Evolutionary conservation across 2,888 invertebrate species (phyloP).

Genomic region (Plagodis pulveraria): DNA sequence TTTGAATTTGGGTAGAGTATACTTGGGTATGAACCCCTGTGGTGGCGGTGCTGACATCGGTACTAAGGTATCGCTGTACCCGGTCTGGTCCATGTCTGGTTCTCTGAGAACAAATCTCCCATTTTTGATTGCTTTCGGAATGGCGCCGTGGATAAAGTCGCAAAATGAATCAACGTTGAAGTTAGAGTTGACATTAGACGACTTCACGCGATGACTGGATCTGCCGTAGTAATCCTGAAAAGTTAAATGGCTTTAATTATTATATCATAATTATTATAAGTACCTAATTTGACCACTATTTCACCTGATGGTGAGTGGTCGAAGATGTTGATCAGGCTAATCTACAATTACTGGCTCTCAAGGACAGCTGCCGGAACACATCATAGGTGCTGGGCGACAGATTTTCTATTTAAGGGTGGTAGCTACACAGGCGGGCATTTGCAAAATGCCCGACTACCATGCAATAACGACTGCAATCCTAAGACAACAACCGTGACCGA

Average conservation of each 20-base stretch:
- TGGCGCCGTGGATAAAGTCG: slow-evolving; percentile 64
- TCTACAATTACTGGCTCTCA: too few relatives aligned
- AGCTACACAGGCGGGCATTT: too few relatives aligned
- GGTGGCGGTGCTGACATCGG: slow-evolving; percentile 65
- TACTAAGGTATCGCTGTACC: slow-evolving; percentile 57
- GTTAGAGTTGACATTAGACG: slow-evolving; percentile 35
- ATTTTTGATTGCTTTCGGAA: slow-evolving; percentile 68
- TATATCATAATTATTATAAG: too few relatives aligned
- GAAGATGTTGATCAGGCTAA: too few relatives aligned
- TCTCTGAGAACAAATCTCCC: slow-evolving; percentile 64
- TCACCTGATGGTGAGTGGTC: too few relatives aligned
- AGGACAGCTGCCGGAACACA: too few relatives aligned
- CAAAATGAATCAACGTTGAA: slow-evolving; percentile 68
- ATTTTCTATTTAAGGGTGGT: too few relatives aligned
- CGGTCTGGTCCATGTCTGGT: slow-evolving; percentile 58
- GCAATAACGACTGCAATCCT: too few relatives aligned
- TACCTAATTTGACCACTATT: too few relatives aligned
- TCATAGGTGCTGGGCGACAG: too few relatives aligned
- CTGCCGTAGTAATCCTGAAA: slow-evolving; percentile 41
- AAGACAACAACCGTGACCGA: too few relatives aligned
- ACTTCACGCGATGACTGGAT: slow-evolving; percentile 26
- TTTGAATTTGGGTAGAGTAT: slow-evolving; percentile 46
- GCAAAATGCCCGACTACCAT: too few relatives aligned
- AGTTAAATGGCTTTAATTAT: not conserved
- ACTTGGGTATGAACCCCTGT: slow-evolving; percentile 57